These are phyloP conservation scores for Tiliacea citrago DNA, from an alignment of 2,888 invertebrate genomes.

Conservation along the genomic window DNA sequence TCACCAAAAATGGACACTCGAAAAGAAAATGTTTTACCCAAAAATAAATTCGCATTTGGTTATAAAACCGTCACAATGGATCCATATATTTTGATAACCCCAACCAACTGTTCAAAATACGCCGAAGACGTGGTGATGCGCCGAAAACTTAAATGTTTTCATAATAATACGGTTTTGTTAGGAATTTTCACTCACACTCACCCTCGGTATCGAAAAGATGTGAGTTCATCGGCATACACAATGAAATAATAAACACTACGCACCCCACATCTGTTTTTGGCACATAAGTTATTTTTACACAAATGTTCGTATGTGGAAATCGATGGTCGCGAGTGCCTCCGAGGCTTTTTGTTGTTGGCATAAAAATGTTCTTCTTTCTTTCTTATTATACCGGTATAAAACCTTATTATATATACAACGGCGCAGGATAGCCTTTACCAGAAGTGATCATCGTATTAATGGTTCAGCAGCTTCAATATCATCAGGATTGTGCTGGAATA, in stretches of 20 bases:
- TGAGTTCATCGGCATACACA: slow-evolving; percentile 71
- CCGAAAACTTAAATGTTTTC: slow-evolving; percentile 58
- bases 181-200: slow-evolving; percentile 66
- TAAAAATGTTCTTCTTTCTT: slow-evolving; percentile 38
- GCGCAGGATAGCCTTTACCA: too few species aligned
- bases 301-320: slow-evolving; percentile 65
- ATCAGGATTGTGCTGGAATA: too few species aligned
- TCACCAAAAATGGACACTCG: slow-evolving; percentile 31
- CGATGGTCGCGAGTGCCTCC: slow-evolving; percentile 42
- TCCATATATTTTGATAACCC: slow-evolving; percentile 54
- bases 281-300: slow-evolving; percentile 68
- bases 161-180: slow-evolving; percentile 61
- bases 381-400: background rate
- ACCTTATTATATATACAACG: too few species aligned
- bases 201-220: slow-evolving; percentile 65
- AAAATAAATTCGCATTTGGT: slow-evolving; percentile 54
- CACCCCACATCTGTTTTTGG: slow-evolving; percentile 67
- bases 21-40: slow-evolving; percentile 37
- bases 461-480: too few species aligned
- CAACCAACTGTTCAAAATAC: slow-evolving; percentile 56
- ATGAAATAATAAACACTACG: slow-evolving; percentile 78
- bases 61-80: slow-evolving; percentile 51
- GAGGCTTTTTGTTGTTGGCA: slow-evolving; percentile 42
- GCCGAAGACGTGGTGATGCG: slow-evolving; percentile 57
- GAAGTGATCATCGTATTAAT: too few species aligned